Percentiles rank a stretch among this genome's conserved stretches.
These are phyloP conservation scores for Cryptomyrus ogoouensis DNA, from an alignment of 2,113 vertebrate species.

Conservation along the genomic window DNA sequence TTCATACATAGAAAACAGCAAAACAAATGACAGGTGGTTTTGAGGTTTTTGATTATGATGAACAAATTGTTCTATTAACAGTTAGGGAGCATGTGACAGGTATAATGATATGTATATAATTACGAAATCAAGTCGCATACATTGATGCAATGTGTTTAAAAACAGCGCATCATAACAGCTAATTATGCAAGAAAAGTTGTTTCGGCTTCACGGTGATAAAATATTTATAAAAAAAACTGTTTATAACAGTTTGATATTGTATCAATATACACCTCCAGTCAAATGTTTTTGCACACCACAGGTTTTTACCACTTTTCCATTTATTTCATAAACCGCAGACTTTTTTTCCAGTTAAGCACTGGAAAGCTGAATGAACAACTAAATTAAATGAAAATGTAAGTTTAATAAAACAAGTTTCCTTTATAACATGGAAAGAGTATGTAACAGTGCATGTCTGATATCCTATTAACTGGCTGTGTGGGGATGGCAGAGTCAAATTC, in stretches of 20 bases:
- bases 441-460: too few species aligned
- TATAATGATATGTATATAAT: background rate
- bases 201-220: background rate
- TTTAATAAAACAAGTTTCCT: too few species aligned
- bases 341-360: too few species aligned
- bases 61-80: background rate
- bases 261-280: background rate
- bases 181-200: background rate
- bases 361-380: too few species aligned
- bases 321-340: too few species aligned
- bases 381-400: too few species aligned
- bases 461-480: too few species aligned
- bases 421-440: too few species aligned
- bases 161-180: background rate
- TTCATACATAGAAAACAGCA: background rate
- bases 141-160: background rate
- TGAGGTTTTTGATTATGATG: background rate
- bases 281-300: too few species aligned
- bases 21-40: background rate
- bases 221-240: background rate
- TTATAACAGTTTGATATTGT: background rate
- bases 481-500: too few species aligned
- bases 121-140: background rate
- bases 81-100: background rate
- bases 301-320: too few species aligned